A percentile compares a stretch with the other conserved stretches of the same genome.
phyloP scores from a whole-genome alignment of 2,113 vertebrate species.

The Toxotes chatareus region DNA sequence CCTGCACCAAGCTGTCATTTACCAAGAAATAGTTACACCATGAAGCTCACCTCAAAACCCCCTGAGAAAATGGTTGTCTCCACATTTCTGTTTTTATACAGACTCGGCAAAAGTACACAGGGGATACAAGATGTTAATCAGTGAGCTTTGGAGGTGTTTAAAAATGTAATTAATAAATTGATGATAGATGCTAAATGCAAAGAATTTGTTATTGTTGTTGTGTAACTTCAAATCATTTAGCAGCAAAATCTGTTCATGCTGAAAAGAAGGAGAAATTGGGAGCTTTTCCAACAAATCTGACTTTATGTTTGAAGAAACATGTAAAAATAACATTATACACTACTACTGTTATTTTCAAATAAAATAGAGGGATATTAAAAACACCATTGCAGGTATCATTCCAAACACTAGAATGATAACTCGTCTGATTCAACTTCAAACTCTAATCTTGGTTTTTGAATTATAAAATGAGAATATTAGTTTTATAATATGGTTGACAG shows the following conservation, averaged over 20 bases:
- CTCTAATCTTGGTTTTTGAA: background rate
- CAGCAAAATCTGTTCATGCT: background rate
- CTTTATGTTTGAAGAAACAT: background rate
- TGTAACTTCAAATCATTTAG: background rate
- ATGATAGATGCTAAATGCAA: background rate
- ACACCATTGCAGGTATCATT: background rate
- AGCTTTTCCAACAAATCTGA: background rate
- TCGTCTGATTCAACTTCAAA: background rate
- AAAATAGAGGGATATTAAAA: background rate
- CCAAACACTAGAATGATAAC: background rate
- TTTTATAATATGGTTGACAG: background rate
- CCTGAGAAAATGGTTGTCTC: too few species aligned
- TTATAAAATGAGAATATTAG: background rate
- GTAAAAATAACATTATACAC: too few species aligned
- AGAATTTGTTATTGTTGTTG: background rate
- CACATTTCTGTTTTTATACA: too few species aligned
- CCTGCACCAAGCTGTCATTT: too few species aligned
- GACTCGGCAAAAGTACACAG: too few species aligned
- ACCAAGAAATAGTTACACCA: too few species aligned
- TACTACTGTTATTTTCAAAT: background rate
- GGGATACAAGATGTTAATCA: too few species aligned
- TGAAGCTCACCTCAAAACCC: too few species aligned
- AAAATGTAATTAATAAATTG: too few species aligned
- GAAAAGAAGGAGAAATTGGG: background rate
- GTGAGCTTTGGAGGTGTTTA: too few species aligned